phyloP scores from a whole-genome alignment of 2,888 invertebrate genomes.

The Ganaspis brasiliensis region DNA sequence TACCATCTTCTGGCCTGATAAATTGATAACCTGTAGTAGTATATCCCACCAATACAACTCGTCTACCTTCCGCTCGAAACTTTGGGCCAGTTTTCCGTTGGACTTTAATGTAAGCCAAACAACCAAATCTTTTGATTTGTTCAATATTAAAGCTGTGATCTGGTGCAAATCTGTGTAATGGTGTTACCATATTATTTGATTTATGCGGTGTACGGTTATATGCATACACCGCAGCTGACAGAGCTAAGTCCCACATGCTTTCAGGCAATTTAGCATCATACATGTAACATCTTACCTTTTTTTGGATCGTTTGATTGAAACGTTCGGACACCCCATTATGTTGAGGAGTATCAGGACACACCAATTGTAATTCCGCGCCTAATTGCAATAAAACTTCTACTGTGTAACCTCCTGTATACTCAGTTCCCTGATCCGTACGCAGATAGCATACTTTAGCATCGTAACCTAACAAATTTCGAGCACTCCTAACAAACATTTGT shows the following conservation, averaged over 20 bases:
- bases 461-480: background rate
- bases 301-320: background rate
- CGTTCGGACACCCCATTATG: background rate
- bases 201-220: background rate
- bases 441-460: conserved; percentile 15
- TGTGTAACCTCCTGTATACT: background rate
- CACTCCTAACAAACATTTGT: conserved; percentile 48
- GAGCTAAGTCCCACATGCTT: conserved; percentile 32
- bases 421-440: background rate
- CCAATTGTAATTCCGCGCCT: background rate
- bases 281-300: background rate
- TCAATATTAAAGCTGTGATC: background rate
- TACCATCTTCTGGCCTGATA: background rate
- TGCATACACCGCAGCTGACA: background rate
- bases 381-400: background rate
- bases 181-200: background rate
- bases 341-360: background rate
- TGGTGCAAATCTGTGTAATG: conserved; percentile 29
- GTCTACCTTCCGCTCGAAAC: background rate
- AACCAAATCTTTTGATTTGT: conserved; percentile 2
- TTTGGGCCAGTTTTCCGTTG: conserved; percentile 2
- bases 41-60: background rate
- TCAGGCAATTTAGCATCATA: conserved; percentile 27
- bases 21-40: background rate
- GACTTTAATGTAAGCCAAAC: background rate